Base-by-base conservation (phyloP, 1,140 invertebrate genomes). In the Dreissena rostriformis region DNA sequence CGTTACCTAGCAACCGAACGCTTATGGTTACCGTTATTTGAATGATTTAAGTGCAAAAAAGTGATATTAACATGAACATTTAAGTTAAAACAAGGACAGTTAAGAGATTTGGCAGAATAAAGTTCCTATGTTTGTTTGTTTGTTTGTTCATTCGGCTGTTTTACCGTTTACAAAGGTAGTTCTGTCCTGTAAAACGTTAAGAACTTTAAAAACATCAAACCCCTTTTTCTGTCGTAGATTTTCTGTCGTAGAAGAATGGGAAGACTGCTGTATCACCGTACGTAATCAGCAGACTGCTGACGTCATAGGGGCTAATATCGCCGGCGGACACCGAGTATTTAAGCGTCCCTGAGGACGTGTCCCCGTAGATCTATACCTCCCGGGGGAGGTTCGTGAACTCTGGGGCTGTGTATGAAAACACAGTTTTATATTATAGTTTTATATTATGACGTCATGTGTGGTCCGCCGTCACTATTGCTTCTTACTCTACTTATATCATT, bases 271-370 rank as follows among this genome's bases (percentile, higher is more conserved):
- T 39, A 63, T 75, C 73, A 49, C 63, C 73, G 14, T 29, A 39
- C 8, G 39, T 39, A 12, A 75, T 28, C 12, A 63, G 39, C 2
- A 75, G 26, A 17, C 55, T n/a, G 10, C 55, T 29, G 7, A 63
- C 55, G 24, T 75, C 73, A 14, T 65, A 39, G 14, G 73, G 51
- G 65, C 63, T 55, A 39, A 75, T 75, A 49, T 75, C 73, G 73
- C 65, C 53, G 49, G 53, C 53, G 17, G 53, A 2, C 15, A 75
- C 22, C 26, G 61, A 19, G 24, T 75, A 75, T 5, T 63, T 63
- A 24, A 29, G 65, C 12, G 73, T 55, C 28, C 73, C 73, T 8
- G 22, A 10, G 4, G 57, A 5, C 57, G 15, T 49, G 17, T 61
- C 55, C 6, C 17, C 17, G 57, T 75, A 75, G 22, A 75, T 75